A percentile compares a stretch with the other conserved stretches of the same genome.
These are phyloP conservation scores for Pluvialis apricaria DNA, from an alignment of 2,113 vertebrate genomes.

Conservation along the genomic window DNA sequence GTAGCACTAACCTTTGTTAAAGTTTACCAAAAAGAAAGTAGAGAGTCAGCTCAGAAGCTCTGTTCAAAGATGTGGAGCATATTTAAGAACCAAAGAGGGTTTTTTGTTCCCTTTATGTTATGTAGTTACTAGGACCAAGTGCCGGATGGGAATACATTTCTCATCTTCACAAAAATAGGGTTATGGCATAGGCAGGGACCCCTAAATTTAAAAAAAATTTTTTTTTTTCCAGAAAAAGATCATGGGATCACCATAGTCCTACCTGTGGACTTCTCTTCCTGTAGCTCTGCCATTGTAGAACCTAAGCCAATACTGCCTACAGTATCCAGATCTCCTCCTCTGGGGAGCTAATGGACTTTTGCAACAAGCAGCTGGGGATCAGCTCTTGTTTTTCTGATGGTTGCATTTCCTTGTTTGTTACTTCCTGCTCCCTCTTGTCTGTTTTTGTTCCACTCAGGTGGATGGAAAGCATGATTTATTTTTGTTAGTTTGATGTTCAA, in stretches of 20 bases:
- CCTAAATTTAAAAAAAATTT: not conserved
- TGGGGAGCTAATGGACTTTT: not conserved
- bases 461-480: not conserved
- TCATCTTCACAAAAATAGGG: not conserved
- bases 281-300: not conserved
- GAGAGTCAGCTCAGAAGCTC: not conserved
- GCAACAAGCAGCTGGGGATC: not conserved
- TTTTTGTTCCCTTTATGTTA: not conserved
- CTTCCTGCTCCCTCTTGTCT: not conserved
- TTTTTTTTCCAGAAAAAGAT: too few species aligned
- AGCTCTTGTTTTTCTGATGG: too few species aligned
- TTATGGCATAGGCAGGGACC: not conserved
- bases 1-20: slow-evolving; percentile 6
- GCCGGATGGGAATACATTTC: fast-evolving
- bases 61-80: not conserved
- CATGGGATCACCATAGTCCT: not conserved
- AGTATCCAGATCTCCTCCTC: not conserved
- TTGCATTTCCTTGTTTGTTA: not conserved
- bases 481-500: not conserved
- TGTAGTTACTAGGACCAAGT: not conserved
- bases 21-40: slow-evolving; percentile 22
- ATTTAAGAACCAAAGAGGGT: not conserved
- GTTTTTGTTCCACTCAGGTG: not conserved
- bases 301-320: not conserved
- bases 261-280: not conserved